Percentiles rank a stretch among this genome's conserved stretches.
Evolutionary conservation across 92 coral and sea anemone genomes (phyloP).

Genomic region (Porites rus): DNA sequence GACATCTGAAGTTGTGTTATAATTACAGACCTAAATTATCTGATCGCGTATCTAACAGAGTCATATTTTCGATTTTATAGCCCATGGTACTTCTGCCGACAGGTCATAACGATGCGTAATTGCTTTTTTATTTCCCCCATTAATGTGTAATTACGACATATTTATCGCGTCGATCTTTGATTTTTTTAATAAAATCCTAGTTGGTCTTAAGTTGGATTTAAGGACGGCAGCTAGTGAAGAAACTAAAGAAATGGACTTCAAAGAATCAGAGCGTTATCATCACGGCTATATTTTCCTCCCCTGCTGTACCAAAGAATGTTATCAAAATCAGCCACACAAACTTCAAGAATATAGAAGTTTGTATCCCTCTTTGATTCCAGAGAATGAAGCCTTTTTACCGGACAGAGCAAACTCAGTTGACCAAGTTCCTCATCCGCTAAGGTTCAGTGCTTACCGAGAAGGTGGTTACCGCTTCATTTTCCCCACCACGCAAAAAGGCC

Average conservation of each 20-base stretch:
- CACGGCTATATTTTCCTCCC: constrained; percentile 33
- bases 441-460: background rate
- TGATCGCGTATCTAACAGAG: constrained; percentile 12
- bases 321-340: background rate
- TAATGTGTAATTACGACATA: constrained; percentile 13
- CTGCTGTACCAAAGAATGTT: background rate
- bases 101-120: constrained; percentile 22
- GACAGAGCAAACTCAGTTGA: background rate
- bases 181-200: background rate
- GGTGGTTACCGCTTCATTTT: constrained; percentile 4
- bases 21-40: constrained; percentile 10
- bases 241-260: background rate
- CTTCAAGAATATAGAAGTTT: constrained; percentile 6
- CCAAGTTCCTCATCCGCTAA: background rate
- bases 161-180: constrained; percentile 28
- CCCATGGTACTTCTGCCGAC: background rate
- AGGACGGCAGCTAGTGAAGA: background rate
- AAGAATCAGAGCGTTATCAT: background rate
- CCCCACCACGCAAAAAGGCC: constrained; percentile 4
- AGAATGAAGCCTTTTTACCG: background rate
- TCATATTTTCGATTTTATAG: background rate
- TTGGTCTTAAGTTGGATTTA: background rate
- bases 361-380: background rate
- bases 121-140: background rate
- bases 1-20: background rate